These are phyloP conservation scores for Monochamus alternatus DNA, from an alignment of 2,888 invertebrate genomes.

Conservation along the genomic window DNA sequence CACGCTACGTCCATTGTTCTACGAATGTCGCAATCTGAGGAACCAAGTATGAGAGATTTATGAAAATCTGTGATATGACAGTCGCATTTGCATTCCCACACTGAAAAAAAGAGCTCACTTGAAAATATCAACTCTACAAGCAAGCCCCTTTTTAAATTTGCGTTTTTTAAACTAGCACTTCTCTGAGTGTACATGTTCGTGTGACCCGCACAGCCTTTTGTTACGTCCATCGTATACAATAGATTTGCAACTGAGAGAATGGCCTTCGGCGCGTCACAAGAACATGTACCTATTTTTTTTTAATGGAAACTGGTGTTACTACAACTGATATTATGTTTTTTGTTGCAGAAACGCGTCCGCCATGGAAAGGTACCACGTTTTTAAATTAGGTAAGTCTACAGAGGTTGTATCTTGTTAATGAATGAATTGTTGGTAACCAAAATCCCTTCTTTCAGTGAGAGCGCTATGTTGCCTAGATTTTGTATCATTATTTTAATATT, in stretches of 20 bases:
- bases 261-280: constrained; percentile 11
- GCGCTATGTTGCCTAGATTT: too few species aligned
- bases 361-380: constrained; percentile 61
- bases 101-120: neutral
- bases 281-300: neutral
- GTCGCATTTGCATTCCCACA: constrained; percentile 10
- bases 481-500: too few species aligned
- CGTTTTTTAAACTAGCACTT: neutral
- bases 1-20: constrained; percentile 23
- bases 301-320: constrained; percentile 8
- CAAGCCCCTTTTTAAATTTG: too few species aligned
- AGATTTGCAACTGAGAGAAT: constrained; percentile 13
- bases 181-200: neutral
- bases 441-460: too few species aligned
- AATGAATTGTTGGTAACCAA: too few species aligned
- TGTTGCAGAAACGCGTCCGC: constrained; percentile 53
- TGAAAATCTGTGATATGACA: constrained; percentile 18
- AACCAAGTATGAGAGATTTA: constrained; percentile 15
- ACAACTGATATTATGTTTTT: constrained; percentile 35
- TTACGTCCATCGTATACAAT: constrained; percentile 4
- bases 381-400: constrained; percentile 60
- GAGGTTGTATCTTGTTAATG: too few species aligned
- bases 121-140: neutral
- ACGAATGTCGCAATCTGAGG: constrained; percentile 17
- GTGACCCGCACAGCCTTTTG: constrained; percentile 10